Percentiles rank a stretch among this genome's conserved stretches.
Conservation (phyloP, 2,113 vertebrate genomes). For the Rattus rattus region DNA sequence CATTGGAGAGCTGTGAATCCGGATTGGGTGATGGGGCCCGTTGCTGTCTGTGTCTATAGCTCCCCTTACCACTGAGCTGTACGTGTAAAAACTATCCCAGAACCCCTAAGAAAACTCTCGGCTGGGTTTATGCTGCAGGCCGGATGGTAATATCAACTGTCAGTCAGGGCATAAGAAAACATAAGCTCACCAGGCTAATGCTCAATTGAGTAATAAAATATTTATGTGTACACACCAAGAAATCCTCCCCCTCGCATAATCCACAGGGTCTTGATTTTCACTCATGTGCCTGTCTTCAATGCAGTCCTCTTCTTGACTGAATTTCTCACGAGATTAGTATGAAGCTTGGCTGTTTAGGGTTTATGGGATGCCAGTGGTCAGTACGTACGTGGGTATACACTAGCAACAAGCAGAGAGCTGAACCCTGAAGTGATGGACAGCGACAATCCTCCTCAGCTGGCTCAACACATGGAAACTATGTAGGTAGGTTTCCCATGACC, state of each 20-base stretch:
- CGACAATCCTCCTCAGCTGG: background rate
- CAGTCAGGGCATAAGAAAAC: background rate
- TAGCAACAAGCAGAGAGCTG: accelerated
- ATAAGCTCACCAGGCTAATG: background rate
- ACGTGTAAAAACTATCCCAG: background rate
- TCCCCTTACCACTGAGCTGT: background rate
- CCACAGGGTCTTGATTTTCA: background rate
- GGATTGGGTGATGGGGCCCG: too few species aligned
- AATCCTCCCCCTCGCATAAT: accelerated
- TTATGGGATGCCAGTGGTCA: accelerated
- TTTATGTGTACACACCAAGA: background rate
- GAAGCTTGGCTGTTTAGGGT: background rate
- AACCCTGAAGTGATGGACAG: background rate
- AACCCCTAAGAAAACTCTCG: background rate
- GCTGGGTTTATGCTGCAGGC: background rate
- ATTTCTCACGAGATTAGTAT: background rate
- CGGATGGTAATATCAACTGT: background rate
- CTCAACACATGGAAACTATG: background rate
- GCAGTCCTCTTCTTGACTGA: background rate
- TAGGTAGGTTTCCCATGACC: background rate
- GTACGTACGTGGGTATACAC: too few species aligned
- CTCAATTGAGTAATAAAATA: background rate
- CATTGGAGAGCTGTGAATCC: accelerated
- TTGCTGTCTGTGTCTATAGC: accelerated
- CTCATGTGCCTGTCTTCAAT: background rate